A percentile compares a stretch with the other conserved stretches of the same genome.
These are phyloP conservation scores for Puntigrus tetrazona DNA, from an alignment of 2,113 vertebrate species.

Conservation along the genomic window DNA sequence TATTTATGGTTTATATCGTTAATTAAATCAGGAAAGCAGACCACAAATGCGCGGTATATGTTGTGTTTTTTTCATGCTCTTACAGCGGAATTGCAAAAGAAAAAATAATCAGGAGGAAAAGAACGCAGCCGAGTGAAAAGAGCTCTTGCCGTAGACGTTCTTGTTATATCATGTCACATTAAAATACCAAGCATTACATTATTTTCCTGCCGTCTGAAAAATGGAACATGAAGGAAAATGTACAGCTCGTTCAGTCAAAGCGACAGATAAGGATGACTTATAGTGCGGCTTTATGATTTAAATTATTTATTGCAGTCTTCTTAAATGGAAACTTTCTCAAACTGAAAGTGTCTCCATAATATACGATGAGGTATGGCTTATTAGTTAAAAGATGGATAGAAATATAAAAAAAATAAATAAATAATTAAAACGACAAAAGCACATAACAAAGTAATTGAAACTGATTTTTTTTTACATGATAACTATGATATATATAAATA, in stretches of 20 bases:
- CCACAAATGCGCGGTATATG: not conserved
- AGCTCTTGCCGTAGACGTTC: too few relatives aligned
- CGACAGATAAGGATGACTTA: not conserved
- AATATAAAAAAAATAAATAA: not conserved
- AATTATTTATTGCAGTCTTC: not conserved
- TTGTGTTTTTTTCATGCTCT: not conserved
- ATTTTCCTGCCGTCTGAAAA: not conserved
- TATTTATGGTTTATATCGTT: not conserved
- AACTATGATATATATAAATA: not conserved
- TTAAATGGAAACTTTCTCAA: not conserved
- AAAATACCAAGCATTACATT: not conserved
- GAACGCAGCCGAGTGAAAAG: not conserved
- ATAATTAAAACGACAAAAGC: too few relatives aligned
- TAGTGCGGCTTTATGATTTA: not conserved
- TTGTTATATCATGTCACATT: not conserved
- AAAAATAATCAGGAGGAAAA: not conserved
- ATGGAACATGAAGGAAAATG: not conserved
- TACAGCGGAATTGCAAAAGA: not conserved
- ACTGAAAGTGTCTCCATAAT: not conserved
- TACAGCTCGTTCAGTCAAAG: not conserved
- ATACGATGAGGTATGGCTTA: not conserved
- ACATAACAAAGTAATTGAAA: too few relatives aligned
- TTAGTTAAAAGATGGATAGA: not conserved
- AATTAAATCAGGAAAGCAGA: not conserved
- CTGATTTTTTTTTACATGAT: too few relatives aligned